These are phyloP conservation scores for Salarias fasciatus DNA, from an alignment of 2,797 vertebrate genomes.

Conservation along the genomic window DNA sequence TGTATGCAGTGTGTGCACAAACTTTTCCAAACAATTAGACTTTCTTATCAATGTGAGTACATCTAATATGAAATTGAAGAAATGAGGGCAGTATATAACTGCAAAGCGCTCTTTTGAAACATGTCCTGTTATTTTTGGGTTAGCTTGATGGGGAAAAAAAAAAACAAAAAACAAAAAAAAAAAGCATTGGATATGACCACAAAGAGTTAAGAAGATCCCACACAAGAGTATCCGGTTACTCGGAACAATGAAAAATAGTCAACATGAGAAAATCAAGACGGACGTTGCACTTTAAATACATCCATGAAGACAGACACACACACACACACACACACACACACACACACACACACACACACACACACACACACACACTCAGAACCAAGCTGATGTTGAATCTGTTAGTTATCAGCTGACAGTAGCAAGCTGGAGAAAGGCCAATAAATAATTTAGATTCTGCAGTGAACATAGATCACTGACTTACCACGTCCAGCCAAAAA, in stretches of 20 bases:
- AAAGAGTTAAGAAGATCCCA: background rate
- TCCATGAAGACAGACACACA: too few relatives aligned
- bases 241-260: background rate
- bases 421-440: constrained; percentile 65
- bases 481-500: constrained; percentile 61
- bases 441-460: constrained; percentile 84
- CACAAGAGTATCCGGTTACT: background rate
- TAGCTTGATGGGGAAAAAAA: too few relatives aligned
- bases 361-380: constrained; percentile 7
- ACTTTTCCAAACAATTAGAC: constrained; percentile 3
- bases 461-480: constrained; percentile 76
- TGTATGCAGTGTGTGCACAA: background rate
- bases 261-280: background rate
- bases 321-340: constrained; percentile 6
- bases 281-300: too few relatives aligned
- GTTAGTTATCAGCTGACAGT: constrained; percentile 66
- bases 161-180: too few relatives aligned
- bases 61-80: background rate
- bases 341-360: constrained; percentile 11
- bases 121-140: constrained; percentile 36
- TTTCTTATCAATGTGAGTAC: constrained; percentile 10
- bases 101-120: constrained; percentile 31
- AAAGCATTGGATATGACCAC: too few relatives aligned
- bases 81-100: background rate
- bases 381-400: constrained; percentile 40